Evolutionary conservation across 2,888 invertebrate genomes (phyloP).

Genomic region (Dryadula phaetusa): DNA sequence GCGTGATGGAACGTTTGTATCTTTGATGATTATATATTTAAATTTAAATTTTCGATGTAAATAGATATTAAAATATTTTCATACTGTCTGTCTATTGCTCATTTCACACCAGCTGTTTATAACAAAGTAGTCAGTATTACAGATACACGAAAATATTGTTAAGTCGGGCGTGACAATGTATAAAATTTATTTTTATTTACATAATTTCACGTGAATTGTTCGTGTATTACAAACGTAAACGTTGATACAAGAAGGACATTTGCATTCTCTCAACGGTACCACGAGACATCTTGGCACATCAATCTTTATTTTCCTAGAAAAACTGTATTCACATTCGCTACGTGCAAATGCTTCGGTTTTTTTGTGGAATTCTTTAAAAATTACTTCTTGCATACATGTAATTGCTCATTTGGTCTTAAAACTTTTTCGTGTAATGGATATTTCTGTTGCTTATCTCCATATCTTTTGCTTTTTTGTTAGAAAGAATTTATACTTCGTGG

Average conservation of each 20-base stretch:
- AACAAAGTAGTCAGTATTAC: not conserved
- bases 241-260: slow-evolving; percentile 27
- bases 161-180: not conserved
- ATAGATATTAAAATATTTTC: not conserved
- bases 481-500: not conserved
- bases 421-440: slow-evolving; percentile 6
- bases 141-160: not conserved
- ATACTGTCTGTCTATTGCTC: not conserved
- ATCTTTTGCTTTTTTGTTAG: slow-evolving; percentile 1
- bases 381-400: slow-evolving; percentile 1
- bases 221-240: slow-evolving; percentile 25
- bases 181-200: slow-evolving; percentile 7
- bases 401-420: slow-evolving; percentile 10
- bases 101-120: not conserved
- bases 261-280: slow-evolving; percentile 40
- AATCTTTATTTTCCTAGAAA: slow-evolving; percentile 41
- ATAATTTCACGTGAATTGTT: slow-evolving; percentile 28
- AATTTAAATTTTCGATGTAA: too few species aligned
- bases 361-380: slow-evolving; percentile 10
- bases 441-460: not conserved
- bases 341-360: slow-evolving; percentile 17
- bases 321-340: slow-evolving; percentile 25
- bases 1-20: too few species aligned
- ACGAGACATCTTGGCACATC: slow-evolving; percentile 33
- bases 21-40: not conserved